These are phyloP conservation scores for Hycleus cichorii DNA, from an alignment of 1,140 invertebrate species.

Conservation along the genomic window DNA sequence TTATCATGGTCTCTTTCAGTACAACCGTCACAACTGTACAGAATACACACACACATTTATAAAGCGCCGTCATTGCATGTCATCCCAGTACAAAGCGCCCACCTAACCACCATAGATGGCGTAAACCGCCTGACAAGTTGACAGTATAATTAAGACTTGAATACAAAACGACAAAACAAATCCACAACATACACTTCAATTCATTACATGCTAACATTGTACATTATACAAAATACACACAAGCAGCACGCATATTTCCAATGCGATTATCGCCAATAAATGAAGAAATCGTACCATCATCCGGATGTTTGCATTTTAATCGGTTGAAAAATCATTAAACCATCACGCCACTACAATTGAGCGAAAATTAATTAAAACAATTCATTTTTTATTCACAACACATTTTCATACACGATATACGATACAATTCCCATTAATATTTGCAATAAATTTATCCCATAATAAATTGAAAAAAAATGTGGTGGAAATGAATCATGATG, in stretches of 20 bases:
- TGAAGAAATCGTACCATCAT: too few relatives aligned
- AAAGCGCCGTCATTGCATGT: constrained; percentile 31
- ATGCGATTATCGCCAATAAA: too few relatives aligned
- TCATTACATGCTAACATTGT: constrained; percentile 6
- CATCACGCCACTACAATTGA: too few relatives aligned
- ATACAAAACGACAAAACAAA: constrained; percentile 30
- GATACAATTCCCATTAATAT: too few relatives aligned
- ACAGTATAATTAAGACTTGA: constrained; percentile 35
- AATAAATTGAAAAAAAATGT: background rate
- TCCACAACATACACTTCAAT: constrained; percentile 8
- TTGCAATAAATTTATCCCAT: background rate
- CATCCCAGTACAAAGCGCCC: constrained; percentile 23
- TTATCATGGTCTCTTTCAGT: constrained; percentile 31
- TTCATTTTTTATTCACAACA: too few relatives aligned
- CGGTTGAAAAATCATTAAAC: too few relatives aligned
- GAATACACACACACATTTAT: background rate
- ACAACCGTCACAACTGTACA: constrained; percentile 22
- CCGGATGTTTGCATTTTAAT: too few relatives aligned
- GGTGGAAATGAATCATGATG: background rate
- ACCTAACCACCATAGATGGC: constrained; percentile 19
- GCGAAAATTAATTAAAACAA: too few relatives aligned
- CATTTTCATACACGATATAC: too few relatives aligned
- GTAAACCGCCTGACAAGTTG: constrained; percentile 32
- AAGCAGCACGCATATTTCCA: too few relatives aligned
- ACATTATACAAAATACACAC: too few relatives aligned